These are phyloP conservation scores for Sebastiscus tertius DNA, from an alignment of 2,797 vertebrate genomes.

Conservation along the genomic window DNA sequence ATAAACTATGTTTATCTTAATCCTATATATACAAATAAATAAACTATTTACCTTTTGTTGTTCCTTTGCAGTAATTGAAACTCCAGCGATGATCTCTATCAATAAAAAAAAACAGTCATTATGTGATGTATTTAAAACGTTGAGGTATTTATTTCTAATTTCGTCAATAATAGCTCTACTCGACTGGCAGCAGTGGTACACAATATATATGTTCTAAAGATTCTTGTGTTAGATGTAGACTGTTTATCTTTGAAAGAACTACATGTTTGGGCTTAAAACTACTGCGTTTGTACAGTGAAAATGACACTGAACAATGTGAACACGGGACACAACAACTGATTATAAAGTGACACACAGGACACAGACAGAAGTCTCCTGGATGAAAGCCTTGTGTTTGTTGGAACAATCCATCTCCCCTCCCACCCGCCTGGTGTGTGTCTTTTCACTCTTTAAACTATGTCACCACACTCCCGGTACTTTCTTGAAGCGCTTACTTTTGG, in stretches of 20 bases:
- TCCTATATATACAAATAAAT: neutral
- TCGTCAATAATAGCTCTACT: neutral
- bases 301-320: no score
- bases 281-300: no score
- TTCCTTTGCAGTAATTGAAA: slow-evolving; percentile 34
- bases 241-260: neutral
- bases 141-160: neutral
- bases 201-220: neutral
- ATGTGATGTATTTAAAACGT: neutral
- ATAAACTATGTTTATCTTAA: neutral
- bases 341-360: no score
- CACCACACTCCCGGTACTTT: no score
- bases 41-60: neutral
- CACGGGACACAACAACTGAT: no score
- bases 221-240: neutral
- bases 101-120: neutral
- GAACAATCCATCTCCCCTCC: no score
- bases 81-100: slow-evolving; percentile 34
- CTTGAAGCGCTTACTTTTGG: no score
- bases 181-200: neutral
- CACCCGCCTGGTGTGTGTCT: no score
- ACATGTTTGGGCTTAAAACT: no score
- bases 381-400: no score
- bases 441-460: no score
- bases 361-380: no score